Conservation (phyloP, 2,113 vertebrate species). For the Pteronura brasiliensis region DNA sequence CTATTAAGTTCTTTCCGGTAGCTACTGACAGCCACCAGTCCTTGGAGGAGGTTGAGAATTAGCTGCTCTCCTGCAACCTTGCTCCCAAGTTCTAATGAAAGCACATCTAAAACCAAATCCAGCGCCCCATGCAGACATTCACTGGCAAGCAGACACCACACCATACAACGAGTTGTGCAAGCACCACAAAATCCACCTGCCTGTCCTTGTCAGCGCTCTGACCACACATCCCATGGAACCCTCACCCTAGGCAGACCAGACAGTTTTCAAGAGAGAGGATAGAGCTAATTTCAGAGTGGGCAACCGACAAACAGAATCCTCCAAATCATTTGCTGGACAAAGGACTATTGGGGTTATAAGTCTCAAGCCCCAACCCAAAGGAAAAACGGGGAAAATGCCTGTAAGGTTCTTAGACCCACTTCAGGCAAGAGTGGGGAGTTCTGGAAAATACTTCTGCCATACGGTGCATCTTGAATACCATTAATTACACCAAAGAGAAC, state of each 20-base stretch:
- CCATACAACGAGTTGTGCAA: not conserved
- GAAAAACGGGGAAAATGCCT: not conserved
- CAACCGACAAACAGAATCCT: not conserved
- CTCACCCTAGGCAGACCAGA: not conserved
- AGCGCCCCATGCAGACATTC: not conserved
- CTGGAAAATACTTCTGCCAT: not conserved
- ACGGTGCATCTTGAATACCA: not conserved
- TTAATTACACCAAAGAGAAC: not conserved
- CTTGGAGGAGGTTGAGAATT: not conserved
- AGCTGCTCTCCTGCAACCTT: not conserved
- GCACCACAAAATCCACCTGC: not conserved
- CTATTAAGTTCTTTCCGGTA: not conserved
- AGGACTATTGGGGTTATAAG: not conserved
- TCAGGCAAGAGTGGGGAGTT: not conserved
- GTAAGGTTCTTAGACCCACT: not conserved
- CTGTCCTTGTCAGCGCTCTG: not conserved
- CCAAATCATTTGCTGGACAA: not conserved
- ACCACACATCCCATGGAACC: fast-evolving
- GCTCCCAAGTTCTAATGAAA: not conserved
- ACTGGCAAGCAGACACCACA: not conserved
- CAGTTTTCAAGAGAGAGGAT: not conserved
- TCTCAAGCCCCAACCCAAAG: not conserved
- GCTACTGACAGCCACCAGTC: not conserved
- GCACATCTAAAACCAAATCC: not conserved
- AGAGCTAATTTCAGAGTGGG: too few species aligned